Conservation (phyloP, 2,113 vertebrate species). For the Calyptomena viridis region DNA sequence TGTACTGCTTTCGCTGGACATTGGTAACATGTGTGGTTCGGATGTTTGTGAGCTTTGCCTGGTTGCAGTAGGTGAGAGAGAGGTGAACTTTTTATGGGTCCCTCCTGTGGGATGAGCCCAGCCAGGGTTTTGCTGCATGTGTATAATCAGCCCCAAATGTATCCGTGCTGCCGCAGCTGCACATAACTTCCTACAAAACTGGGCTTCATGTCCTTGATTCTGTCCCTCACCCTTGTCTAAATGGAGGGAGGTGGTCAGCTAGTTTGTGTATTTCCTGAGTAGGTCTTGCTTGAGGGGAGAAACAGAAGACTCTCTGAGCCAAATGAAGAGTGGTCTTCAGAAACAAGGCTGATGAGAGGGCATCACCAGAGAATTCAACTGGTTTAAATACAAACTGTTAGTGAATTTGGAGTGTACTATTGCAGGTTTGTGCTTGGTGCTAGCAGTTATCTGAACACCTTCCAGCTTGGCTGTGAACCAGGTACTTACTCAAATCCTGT, state of each 20-base stretch:
- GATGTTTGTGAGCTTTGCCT: neutral
- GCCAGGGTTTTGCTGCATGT: neutral
- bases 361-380: neutral
- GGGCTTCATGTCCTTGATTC: neutral
- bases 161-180: neutral
- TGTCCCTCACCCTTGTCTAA: neutral
- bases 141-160: conserved; percentile 16
- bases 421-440: neutral
- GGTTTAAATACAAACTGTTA: neutral
- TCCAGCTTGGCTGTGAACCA: neutral
- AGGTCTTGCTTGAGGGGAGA: neutral
- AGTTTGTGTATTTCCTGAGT: neutral
- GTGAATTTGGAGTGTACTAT: neutral
- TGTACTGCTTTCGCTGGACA: neutral
- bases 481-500: neutral
- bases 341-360: neutral
- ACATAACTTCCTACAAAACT: neutral
- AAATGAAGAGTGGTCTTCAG: neutral
- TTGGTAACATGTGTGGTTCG: neutral
- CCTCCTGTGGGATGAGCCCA: neutral
- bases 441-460: neutral
- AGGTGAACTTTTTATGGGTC: conserved; percentile 10
- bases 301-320: neutral
- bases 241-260: neutral
- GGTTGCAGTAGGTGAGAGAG: neutral